These are phyloP conservation scores for Lottia scabra DNA, from an alignment of 2,888 invertebrate species.

Conservation along the genomic window DNA sequence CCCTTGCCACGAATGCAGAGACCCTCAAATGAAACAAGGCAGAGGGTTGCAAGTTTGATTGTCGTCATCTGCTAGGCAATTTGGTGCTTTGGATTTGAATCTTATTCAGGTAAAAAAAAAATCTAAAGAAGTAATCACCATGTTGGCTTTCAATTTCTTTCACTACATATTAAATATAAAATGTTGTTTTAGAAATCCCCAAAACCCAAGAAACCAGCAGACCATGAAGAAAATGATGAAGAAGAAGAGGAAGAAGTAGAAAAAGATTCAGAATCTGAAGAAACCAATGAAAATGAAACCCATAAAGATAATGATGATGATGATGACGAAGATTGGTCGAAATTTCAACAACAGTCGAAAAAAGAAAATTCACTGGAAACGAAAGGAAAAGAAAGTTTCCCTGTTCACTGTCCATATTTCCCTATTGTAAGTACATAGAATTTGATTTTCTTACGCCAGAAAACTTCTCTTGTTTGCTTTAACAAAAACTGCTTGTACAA, in stretches of 20 bases:
- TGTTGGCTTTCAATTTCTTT: too few species aligned
- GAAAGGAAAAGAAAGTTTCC: constrained; percentile 91
- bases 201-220: constrained; percentile 16
- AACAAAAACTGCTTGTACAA: too few species aligned
- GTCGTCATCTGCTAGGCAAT: too few species aligned
- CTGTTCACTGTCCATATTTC: constrained; percentile 97
- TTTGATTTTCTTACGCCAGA: not conserved
- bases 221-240: constrained; percentile 28
- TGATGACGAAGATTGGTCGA: constrained; percentile 94
- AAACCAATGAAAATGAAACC: constrained; percentile 4
- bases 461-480: too few species aligned
- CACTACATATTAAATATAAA: constrained; percentile 2
- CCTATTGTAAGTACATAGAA: constrained; percentile 77
- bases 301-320: constrained; percentile 52
- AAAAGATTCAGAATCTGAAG: constrained; percentile 25
- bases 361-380: constrained; percentile 88
- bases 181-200: constrained; percentile 6
- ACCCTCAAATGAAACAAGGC: too few species aligned
- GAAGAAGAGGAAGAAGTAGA: constrained; percentile 28
- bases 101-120: too few species aligned
- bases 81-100: too few species aligned
- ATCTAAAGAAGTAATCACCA: too few species aligned
- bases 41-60: too few species aligned
- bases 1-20: too few species aligned
- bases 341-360: constrained; percentile 85